Evolutionary conservation across 2,888 invertebrate genomes (phyloP).

Genomic region (Andrena praecox): DNA sequence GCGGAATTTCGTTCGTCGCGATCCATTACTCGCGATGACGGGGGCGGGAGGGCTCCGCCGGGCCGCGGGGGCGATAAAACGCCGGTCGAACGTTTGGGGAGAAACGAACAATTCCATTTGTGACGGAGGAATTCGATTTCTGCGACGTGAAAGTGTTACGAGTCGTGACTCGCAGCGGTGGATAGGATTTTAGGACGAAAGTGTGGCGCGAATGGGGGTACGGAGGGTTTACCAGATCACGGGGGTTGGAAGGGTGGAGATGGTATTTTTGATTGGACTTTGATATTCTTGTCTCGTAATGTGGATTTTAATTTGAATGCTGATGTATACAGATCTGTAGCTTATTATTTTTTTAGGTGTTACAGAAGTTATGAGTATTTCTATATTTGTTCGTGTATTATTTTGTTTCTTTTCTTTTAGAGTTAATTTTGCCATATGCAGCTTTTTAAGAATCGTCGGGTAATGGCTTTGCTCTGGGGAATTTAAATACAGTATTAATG

Average conservation of each 20-base stretch:
- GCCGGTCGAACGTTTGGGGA: neutral
- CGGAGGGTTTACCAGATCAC: neutral
- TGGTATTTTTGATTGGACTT: neutral
- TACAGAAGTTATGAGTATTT: too few species aligned
- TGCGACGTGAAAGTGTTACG: neutral
- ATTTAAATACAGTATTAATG: too few species aligned
- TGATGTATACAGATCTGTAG: too few species aligned
- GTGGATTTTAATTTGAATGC: too few species aligned
- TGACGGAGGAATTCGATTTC: conserved; percentile 4
- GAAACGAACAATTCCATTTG: neutral
- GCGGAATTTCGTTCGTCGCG: neutral
- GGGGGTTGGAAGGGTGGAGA: neutral
- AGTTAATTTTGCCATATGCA: too few species aligned
- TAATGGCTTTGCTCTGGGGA: too few species aligned
- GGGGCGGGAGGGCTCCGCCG: neutral
- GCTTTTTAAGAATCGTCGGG: too few species aligned
- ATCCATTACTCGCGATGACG: neutral
- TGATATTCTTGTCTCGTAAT: too few species aligned
- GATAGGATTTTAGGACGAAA: neutral
- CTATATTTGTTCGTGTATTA: too few species aligned
- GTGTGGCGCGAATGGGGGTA: neutral
- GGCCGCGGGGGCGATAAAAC: neutral
- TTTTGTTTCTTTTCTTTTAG: too few species aligned
- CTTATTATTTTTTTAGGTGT: too few species aligned
- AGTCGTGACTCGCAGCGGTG: neutral